Percentiles rank a stretch among this genome's conserved stretches.
Evolutionary conservation across 1,140 invertebrate genomes (phyloP).

Genomic region (Episyrphus balteatus): DNA sequence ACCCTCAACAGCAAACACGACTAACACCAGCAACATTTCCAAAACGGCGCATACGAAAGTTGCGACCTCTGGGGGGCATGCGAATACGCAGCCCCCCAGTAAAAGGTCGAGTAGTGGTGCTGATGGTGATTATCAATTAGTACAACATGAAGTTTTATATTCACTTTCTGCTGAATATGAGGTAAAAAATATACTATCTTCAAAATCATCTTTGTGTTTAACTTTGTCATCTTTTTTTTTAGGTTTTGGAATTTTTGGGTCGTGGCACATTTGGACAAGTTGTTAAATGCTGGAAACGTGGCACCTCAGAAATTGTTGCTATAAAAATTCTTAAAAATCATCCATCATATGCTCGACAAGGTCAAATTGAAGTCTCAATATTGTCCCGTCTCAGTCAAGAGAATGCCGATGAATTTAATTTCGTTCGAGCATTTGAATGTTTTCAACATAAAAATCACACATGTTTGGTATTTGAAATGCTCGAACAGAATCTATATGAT

Average conservation of each 20-base stretch:
- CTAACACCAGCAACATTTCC: slow-evolving; percentile 20
- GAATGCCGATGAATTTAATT: slow-evolving; percentile 99
- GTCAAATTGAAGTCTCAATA: slow-evolving; percentile 98
- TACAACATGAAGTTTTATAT: slow-evolving; percentile 96
- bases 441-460: slow-evolving; percentile 99
- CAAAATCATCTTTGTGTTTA: not conserved
- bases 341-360: slow-evolving; percentile 98
- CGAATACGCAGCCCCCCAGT: slow-evolving; percentile 37
- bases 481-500: slow-evolving; percentile 99
- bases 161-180: slow-evolving; percentile 89
- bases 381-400: slow-evolving; percentile 94
- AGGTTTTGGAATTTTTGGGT: slow-evolving; percentile 95
- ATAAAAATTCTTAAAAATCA: slow-evolving; percentile 99
- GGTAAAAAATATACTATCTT: slow-evolving; percentile 15
- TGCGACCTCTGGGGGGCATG: slow-evolving; percentile 36
- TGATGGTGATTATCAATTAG: slow-evolving; percentile 96
- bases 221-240: not conserved
- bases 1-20: not conserved
- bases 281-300: slow-evolving; percentile 99
- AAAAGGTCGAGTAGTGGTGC: slow-evolving; percentile 57
- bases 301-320: slow-evolving; percentile 98
- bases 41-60: slow-evolving; percentile 38
- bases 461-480: slow-evolving; percentile 99
- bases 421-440: slow-evolving; percentile 98
- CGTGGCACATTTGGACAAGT: slow-evolving; percentile 99